Percentiles rank a stretch among this genome's conserved stretches.
These are phyloP conservation scores for Drosophila setifemur DNA, from an alignment of 1,140 invertebrate species.

Conservation along the genomic window DNA sequence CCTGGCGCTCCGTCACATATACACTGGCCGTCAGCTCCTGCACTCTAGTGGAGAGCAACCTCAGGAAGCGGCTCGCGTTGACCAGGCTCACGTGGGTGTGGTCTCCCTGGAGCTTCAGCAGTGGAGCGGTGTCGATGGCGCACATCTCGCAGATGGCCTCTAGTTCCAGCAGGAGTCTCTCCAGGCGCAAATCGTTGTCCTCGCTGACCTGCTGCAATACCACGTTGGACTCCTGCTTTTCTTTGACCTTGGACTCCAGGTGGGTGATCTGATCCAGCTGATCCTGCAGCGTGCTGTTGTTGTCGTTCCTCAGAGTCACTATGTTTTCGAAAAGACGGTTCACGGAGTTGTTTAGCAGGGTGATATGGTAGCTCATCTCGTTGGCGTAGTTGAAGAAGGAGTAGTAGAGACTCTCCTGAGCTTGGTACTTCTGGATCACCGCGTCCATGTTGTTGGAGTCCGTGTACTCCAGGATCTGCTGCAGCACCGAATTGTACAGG, in stretches of 20 bases:
- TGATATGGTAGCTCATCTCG: constrained; percentile 74
- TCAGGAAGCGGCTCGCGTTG: constrained; percentile 56
- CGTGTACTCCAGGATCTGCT: constrained; percentile 67
- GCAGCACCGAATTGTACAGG: constrained; percentile 66
- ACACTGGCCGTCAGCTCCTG: constrained; percentile 65
- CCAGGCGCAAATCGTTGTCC: constrained; percentile 49
- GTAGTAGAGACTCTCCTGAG: constrained; percentile 73
- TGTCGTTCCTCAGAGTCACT: constrained; percentile 54
- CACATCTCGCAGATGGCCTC: constrained; percentile 65
- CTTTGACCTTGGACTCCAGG: constrained; percentile 44
- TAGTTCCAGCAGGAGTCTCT: constrained; percentile 63
- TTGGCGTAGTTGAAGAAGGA: constrained; percentile 78
- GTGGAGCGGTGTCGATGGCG: constrained; percentile 43
- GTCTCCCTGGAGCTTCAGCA: constrained; percentile 50
- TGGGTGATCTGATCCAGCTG: constrained; percentile 51
- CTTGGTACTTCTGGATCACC: constrained; percentile 70
- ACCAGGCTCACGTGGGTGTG: constrained; percentile 62
- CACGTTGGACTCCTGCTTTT: constrained; percentile 50
- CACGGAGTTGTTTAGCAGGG: constrained; percentile 69
- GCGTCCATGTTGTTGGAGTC: constrained; percentile 51
- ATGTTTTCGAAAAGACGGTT: constrained; percentile 71
- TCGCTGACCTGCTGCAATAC: constrained; percentile 45
- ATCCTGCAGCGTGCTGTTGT: constrained; percentile 47
- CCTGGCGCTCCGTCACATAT: constrained; percentile 57
- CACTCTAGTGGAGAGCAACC: constrained; percentile 54